These are phyloP conservation scores for Drosophila testacea DNA, from an alignment of 2,888 invertebrate genomes.

Conservation along the genomic window DNA sequence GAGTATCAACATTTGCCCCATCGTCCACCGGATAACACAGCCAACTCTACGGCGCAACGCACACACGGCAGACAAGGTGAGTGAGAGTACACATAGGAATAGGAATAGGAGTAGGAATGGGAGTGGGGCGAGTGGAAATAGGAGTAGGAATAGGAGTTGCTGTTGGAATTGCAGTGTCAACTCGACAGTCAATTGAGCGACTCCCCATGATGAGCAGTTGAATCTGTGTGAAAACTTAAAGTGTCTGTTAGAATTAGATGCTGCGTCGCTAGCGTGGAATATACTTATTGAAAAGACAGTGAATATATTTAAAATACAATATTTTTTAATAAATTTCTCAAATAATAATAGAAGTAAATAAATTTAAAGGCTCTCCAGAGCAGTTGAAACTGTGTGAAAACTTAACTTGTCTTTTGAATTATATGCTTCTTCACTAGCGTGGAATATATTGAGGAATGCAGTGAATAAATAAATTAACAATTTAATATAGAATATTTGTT, in stretches of 20 bases:
- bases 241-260: neutral
- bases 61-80: slow-evolving; percentile 85
- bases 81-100: slow-evolving; percentile 26
- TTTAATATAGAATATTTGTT: no score
- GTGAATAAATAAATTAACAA: no score
- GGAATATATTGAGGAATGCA: no score
- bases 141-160: neutral
- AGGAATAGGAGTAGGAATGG: neutral
- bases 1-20: slow-evolving; percentile 84
- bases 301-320: no score
- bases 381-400: no score
- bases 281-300: no score
- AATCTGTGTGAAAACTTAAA: neutral
- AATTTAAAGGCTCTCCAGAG: no score
- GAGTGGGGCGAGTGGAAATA: neutral
- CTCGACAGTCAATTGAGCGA: neutral
- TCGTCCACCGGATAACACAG: slow-evolving; percentile 76
- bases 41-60: slow-evolving; percentile 78
- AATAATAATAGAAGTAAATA: no score
- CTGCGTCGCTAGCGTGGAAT: no score
- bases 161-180: neutral
- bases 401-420: no score
- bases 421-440: no score
- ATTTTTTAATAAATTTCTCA: no score
- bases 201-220: neutral